phyloP scores from a whole-genome alignment of 2,888 invertebrate genomes.

The Masnerella sp. region DNA sequence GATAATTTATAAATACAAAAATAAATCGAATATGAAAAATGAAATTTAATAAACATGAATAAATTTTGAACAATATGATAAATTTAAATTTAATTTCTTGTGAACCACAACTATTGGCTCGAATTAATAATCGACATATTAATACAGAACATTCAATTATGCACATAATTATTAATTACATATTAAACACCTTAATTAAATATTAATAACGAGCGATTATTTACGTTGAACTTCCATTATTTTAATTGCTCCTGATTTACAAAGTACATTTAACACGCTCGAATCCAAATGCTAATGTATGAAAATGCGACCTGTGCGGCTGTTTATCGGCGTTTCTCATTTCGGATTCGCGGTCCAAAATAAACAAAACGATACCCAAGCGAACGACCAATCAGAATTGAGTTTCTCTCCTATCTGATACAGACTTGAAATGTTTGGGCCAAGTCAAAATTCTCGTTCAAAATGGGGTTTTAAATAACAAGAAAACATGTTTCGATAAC shows the following conservation, averaged over 20 bases:
- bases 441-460: no score
- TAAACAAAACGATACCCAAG: background rate
- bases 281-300: conserved; percentile 27
- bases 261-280: conserved; percentile 22
- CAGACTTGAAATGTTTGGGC: no score
- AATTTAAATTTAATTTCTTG: no score
- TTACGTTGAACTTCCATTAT: conserved; percentile 30
- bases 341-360: conserved; percentile 15
- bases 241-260: conserved; percentile 28
- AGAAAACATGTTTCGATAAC: no score
- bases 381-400: background rate
- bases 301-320: background rate
- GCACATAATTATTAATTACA: conserved; percentile 15
- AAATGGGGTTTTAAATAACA: no score
- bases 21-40: no score
- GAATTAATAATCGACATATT: conserved; percentile 1
- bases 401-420: no score
- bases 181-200: conserved; percentile 35
- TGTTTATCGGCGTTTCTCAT: conserved; percentile 25
- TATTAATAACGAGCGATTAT: conserved; percentile 31
- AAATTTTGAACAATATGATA: no score
- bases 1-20: no score
- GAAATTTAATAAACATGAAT: no score
- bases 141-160: conserved; percentile 8
- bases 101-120: no score